phyloP scores from a whole-genome alignment of 2,113 vertebrate species.

The Bothrops jararaca region DNA sequence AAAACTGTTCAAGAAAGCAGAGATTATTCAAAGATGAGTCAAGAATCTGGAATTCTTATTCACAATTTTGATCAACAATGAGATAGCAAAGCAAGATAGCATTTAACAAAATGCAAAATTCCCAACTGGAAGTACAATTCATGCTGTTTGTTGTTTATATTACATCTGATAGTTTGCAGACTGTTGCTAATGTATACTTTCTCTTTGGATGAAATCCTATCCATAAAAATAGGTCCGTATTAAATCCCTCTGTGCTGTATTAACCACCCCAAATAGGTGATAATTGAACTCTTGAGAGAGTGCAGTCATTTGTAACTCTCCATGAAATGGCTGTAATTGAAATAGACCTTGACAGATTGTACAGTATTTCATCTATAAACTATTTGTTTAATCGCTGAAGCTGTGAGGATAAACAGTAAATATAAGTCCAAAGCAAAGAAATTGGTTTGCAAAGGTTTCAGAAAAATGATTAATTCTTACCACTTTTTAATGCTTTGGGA shows the following conservation, averaged over 20 bases:
- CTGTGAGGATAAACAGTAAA: neutral
- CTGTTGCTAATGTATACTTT: neutral
- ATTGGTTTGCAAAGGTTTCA: neutral
- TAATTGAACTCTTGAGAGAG: neutral
- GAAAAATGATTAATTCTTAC: neutral
- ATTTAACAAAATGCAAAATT: neutral
- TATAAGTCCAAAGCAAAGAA: neutral
- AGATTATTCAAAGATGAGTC: neutral
- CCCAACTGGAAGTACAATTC: neutral
- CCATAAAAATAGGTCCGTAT: neutral
- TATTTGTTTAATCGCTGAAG: neutral
- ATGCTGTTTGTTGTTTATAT: neutral
- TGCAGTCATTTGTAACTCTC: slow-evolving; percentile 11
- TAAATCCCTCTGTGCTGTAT: neutral
- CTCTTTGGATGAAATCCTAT: neutral
- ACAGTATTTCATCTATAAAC: neutral
- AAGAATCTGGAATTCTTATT: neutral
- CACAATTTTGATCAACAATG: neutral
- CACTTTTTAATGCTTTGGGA: neutral
- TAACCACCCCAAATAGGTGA: neutral
- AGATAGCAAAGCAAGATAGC: neutral
- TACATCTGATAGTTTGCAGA: neutral
- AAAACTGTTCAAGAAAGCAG: neutral
- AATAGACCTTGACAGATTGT: neutral
- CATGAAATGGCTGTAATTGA: slow-evolving; percentile 3